A percentile compares a stretch with the other conserved stretches of the same genome.
Evolutionary conservation across 2,888 invertebrate species (phyloP).

Genomic region (Osmoderma eremita): DNA sequence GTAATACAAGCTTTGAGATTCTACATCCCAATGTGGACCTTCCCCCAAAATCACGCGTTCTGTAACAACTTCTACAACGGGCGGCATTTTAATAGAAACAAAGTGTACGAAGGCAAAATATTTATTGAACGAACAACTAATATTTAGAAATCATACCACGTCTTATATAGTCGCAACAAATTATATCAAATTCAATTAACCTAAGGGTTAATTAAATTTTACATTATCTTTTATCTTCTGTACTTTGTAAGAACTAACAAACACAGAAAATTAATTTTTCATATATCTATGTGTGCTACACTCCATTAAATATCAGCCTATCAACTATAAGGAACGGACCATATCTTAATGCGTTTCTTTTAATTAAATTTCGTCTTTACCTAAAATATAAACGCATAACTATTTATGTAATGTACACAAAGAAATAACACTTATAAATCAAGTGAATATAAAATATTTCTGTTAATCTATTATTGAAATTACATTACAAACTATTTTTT

Average conservation of each 20-base stretch:
- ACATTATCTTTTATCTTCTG: neutral
- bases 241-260: neutral
- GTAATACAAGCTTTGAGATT: conserved; percentile 71
- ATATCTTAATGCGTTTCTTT: too few species aligned
- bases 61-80: conserved; percentile 64
- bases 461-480: too few species aligned
- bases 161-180: neutral
- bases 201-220: conserved; percentile 16
- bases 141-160: neutral
- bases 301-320: too few species aligned
- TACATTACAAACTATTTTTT: too few species aligned
- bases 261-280: neutral
- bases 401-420: too few species aligned
- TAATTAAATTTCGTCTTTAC: too few species aligned
- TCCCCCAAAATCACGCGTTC: conserved; percentile 71
- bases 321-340: too few species aligned
- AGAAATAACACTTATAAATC: too few species aligned
- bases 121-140: too few species aligned
- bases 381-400: too few species aligned
- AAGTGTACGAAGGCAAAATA: too few species aligned
- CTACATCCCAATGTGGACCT: conserved; percentile 77
- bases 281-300: neutral
- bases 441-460: too few species aligned
- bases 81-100: conserved; percentile 58
- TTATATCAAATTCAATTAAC: conserved; percentile 16